Evolutionary conservation across 23 tunicate genomes (phyloP), one percentile per base, ranked within the genome.

Genomic region (Halocynthia aurantium): DNA sequence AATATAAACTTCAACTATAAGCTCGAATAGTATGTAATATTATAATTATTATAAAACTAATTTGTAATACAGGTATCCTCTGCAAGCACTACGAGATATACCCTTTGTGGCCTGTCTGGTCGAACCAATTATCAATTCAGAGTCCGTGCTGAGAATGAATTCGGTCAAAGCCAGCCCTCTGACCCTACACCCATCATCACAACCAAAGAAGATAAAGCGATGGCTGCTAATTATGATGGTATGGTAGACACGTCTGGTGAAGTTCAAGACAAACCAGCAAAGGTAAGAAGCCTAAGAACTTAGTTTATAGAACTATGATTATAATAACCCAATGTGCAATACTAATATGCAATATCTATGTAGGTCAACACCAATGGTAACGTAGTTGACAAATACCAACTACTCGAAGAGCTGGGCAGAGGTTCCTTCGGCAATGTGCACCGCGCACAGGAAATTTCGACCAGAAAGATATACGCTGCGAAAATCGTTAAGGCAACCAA

Each of bases 141-240:
- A 31, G 83, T 94, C 12, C 58, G 70, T 8, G 99, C 99, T 53
- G 90, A 83, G 22, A 94, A 94, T 70, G 88, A 84, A 21, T 81
- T 72, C 66, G 99, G 99, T 2, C 72, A 73, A 61, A 81, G 90
- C 61, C 50, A 44, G 19, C 96, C 95, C 1, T 94, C 99, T 7
- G 31, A 22, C 49, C 84, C 91, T 6, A 71, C 87, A 22, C 83
- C 77, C 51, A 53, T 88, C 6, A 72, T 94, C 12, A 88, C 93
- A 15, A 94, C 99, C 2, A 89, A 88, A 72, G 96, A 94, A 73
- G 99, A 88, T 60, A 81, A 86, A 15, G 52, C 93, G 56, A 70
- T 88, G 80, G 99, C 93, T 7, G 70, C 83, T 44, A 83, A 86
- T 62, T 94, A 94, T 69, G 99, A 94, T 58, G 96, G 85, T 70